A percentile compares a stretch with the other conserved stretches of the same genome.
These are phyloP conservation scores for Cygnus olor DNA, from an alignment of 2,797 vertebrate genomes.

Conservation along the genomic window DNA sequence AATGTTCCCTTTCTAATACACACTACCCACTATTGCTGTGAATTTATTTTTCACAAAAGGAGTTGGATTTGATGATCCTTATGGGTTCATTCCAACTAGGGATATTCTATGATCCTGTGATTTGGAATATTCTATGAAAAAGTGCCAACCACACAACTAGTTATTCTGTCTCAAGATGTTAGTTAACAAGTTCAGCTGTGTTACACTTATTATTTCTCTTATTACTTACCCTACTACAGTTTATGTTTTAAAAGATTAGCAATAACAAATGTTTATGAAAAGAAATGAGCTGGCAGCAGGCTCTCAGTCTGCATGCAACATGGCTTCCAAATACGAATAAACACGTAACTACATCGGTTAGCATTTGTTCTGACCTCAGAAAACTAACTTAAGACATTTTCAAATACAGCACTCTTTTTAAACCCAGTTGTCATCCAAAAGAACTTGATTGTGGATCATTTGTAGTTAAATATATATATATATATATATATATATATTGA, in stretches of 20 bases:
- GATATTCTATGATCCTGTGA: no score
- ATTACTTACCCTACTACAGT: not conserved
- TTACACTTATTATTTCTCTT: not conserved
- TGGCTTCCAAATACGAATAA: not conserved
- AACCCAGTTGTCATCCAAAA: not conserved
- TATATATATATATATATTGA: not conserved
- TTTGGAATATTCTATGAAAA: not conserved
- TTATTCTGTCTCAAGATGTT: not conserved
- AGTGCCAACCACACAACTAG: not conserved
- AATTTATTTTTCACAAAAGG: not conserved
- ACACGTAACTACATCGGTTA: not conserved
- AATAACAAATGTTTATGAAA: not conserved
- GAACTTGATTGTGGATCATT: not conserved
- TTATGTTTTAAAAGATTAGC: not conserved
- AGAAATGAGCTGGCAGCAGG: not conserved
- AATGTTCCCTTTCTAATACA: not conserved
- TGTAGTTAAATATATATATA: fast-evolving
- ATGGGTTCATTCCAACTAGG: no score
- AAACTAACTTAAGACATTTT: not conserved
- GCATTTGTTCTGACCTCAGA: not conserved
- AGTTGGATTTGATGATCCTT: no score
- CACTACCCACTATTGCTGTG: not conserved
- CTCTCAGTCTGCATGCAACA: not conserved
- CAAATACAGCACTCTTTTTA: not conserved
- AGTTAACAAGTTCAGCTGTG: not conserved